Evolutionary conservation across 2,888 invertebrate species (phyloP), one percentile per base, ranked within the genome.

Genomic region (Drosophila lutescens): DNA sequence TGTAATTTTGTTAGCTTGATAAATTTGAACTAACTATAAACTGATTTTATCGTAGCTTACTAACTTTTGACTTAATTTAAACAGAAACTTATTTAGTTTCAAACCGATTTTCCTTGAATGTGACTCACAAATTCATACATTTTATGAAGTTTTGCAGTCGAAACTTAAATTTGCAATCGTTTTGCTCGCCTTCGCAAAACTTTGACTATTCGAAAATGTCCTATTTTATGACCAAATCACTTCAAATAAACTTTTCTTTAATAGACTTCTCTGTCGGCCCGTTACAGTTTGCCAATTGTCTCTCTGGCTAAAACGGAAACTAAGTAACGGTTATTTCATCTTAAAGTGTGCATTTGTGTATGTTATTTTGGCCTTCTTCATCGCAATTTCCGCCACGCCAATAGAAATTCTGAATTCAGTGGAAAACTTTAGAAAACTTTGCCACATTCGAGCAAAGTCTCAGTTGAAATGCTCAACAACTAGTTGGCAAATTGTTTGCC

Each of bases 401-500:
- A 65, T 66, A 30, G 54, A 30, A 65, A 66, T 57, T 38, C 56
- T 23, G 32, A 66, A 40, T 41, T 67, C 23, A 30, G 47, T 30
- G 47, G 41, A 51, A 67, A 73, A 73, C 53, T 66, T 73, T 61
- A 12, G 40, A 63, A 38, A 70, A 71, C 70, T 70, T 50, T 68
- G 58, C 30, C 68, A 68, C 43, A 66, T 68, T 71, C 34, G 71
- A 63, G 56, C 57, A 63, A 57, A 51, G 40, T 58, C 40, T 34
- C 49, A 46, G 63, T 56, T 53, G 51, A 79, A 69, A 79, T 71
- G 71, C 69, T 84, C 73, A 74, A 73, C 72, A 85, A 82, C 73
- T 80, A 82, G 71, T 85, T 74, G 71, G 73, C 65, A 82, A 85
- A 77, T 82, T 80, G 77, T 72, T 82, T 78, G 69, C 71, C 58